Percentiles rank a stretch among this genome's conserved stretches.
Conservation (phyloP, 2,797 vertebrate genomes). For the Silurus aristotelis region DNA sequence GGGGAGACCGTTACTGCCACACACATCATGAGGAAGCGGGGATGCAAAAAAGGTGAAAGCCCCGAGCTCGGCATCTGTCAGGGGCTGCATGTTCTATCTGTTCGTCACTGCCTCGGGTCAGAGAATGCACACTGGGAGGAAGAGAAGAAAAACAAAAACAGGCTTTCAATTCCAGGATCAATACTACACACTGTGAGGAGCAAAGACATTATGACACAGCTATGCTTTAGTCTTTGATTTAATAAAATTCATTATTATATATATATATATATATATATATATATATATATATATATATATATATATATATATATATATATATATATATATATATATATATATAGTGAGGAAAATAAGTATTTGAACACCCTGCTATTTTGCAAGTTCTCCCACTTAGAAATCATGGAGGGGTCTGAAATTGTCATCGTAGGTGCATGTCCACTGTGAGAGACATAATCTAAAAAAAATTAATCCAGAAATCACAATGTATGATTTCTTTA, state of each 20-base stretch:
- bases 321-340: no score
- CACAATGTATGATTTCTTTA: no score
- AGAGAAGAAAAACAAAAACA: not conserved
- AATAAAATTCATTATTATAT: not conserved
- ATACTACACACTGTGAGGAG: not conserved
- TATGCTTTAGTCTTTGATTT: not conserved
- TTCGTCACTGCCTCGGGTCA: not conserved
- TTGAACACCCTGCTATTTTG: no score
- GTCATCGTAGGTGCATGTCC: no score
- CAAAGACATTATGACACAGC: not conserved
- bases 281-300: no score
- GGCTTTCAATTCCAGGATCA: not conserved
- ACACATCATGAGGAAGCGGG: constrained; percentile 96
- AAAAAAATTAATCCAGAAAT: no score
- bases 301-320: no score
- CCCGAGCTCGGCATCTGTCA: constrained; percentile 89
- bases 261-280: no score
- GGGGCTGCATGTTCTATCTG: constrained; percentile 80
- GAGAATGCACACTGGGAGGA: not conserved
- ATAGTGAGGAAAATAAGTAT: no score
- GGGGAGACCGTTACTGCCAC: constrained; percentile 96
- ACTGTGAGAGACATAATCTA: no score
- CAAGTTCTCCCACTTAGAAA: no score
- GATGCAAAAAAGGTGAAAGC: constrained; percentile 98
- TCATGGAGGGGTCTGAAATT: no score